These are phyloP conservation scores for Porites rus DNA, from an alignment of 92 coral and sea anemone genomes.

Conservation along the genomic window DNA sequence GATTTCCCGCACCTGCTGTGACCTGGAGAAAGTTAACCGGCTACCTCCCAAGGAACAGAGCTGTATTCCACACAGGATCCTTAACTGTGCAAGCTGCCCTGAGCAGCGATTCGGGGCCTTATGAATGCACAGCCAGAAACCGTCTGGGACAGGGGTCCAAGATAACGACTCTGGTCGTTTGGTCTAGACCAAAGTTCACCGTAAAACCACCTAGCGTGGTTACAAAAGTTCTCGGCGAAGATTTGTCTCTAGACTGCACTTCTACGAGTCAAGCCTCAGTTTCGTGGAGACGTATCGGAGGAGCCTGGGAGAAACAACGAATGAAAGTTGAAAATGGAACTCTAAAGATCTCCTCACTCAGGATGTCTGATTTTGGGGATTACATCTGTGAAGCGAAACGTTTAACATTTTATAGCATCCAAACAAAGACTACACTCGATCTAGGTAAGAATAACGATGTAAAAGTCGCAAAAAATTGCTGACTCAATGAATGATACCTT, in stretches of 20 bases:
- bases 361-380: conserved; percentile 9
- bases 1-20: conserved; percentile 27
- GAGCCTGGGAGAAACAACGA: conserved; percentile 18
- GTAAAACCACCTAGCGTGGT: conserved; percentile 3
- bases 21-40: conserved; percentile 31
- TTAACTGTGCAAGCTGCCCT: not conserved
- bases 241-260: conserved; percentile 5
- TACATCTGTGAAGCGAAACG: conserved; percentile 33
- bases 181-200: not conserved
- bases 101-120: conserved; percentile 7
- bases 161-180: not conserved
- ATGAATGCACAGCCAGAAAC: conserved; percentile 33
- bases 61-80: not conserved
- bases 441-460: too few species aligned
- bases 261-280: not conserved
- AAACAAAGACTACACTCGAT: too few species aligned
- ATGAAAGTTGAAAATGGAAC: conserved; percentile 27
- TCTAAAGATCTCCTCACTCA: conserved; percentile 2
- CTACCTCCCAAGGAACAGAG: not conserved
- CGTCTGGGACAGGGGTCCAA: not conserved
- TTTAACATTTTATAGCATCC: too few species aligned
- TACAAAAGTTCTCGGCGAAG: not conserved
- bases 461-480: too few species aligned
- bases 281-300: conserved; percentile 22
- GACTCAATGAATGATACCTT: too few species aligned